Evolutionary conservation across 2,113 vertebrate species (phyloP).

Genomic region (Pogona vitticeps): DNA sequence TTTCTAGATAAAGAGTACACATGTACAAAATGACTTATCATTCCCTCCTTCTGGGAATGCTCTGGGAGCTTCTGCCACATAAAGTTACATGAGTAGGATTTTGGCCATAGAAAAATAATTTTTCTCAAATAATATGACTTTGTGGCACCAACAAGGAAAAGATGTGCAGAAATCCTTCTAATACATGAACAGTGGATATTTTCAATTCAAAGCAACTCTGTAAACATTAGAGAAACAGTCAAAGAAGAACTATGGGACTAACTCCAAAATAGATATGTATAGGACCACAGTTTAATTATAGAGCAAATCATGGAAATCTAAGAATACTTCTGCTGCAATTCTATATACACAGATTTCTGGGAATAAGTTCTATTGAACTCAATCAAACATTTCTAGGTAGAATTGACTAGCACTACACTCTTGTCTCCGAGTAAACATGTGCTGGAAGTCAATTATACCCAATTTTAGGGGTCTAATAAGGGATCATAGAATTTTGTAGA

Average conservation of each 20-base stretch:
- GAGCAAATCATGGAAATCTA: neutral
- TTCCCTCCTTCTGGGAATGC: too few relatives aligned
- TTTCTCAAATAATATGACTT: neutral
- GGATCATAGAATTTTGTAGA: neutral
- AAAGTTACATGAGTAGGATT: neutral
- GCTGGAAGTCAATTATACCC: neutral
- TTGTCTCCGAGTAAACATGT: neutral
- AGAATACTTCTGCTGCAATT: neutral
- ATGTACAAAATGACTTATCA: too few relatives aligned
- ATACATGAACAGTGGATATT: neutral
- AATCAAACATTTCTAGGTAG: neutral
- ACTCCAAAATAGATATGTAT: neutral
- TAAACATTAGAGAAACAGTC: neutral
- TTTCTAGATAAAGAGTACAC: too few relatives aligned
- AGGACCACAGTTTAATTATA: neutral
- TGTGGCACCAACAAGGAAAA: neutral
- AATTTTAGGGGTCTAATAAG: neutral
- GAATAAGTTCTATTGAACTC: neutral
- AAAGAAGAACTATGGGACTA: neutral
- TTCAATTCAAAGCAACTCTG: neutral
- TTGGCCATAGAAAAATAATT: neutral
- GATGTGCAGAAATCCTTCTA: neutral
- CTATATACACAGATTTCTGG: neutral
- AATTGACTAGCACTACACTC: neutral
- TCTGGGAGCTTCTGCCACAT: too few relatives aligned